A percentile compares a stretch with the other conserved stretches of the same genome.
Conservation (phyloP, 2,888 invertebrate species). For the Zygaena filipendulae region DNA sequence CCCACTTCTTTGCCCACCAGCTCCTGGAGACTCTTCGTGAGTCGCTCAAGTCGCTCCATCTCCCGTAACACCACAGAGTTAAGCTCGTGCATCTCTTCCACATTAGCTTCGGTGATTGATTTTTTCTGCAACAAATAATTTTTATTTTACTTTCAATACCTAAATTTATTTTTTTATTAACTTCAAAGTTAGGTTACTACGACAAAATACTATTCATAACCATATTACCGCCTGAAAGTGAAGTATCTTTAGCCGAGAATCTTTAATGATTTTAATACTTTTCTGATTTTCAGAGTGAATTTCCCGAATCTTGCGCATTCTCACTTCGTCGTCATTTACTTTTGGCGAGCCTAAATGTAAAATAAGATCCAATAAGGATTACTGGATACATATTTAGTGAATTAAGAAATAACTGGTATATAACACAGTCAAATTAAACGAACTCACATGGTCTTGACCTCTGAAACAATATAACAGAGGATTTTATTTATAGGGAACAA, state of each 20-base stretch:
- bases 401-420: too few relatives aligned
- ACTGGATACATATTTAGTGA: too few relatives aligned
- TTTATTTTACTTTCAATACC: too few relatives aligned
- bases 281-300: constrained; percentile 43
- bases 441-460: constrained; percentile 33
- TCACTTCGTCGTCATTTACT: too few relatives aligned
- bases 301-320: constrained; percentile 32
- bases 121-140: constrained; percentile 68
- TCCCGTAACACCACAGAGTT: constrained; percentile 69
- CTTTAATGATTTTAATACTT: constrained; percentile 40
- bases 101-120: constrained; percentile 67
- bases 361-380: too few relatives aligned
- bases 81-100: constrained; percentile 62
- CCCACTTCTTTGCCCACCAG: constrained; percentile 46
- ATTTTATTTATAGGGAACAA: too few relatives aligned
- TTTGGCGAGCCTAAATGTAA: too few relatives aligned
- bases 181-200: not conserved
- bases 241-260: constrained; percentile 37
- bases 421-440: too few relatives aligned
- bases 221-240: constrained; percentile 38
- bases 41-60: constrained; percentile 70
- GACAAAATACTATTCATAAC: constrained; percentile 4
- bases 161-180: not conserved
- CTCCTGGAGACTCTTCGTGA: constrained; percentile 68
- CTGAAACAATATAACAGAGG: too few relatives aligned